phyloP scores from a whole-genome alignment of 2,113 vertebrate species.

The Sula dactylatra region DNA sequence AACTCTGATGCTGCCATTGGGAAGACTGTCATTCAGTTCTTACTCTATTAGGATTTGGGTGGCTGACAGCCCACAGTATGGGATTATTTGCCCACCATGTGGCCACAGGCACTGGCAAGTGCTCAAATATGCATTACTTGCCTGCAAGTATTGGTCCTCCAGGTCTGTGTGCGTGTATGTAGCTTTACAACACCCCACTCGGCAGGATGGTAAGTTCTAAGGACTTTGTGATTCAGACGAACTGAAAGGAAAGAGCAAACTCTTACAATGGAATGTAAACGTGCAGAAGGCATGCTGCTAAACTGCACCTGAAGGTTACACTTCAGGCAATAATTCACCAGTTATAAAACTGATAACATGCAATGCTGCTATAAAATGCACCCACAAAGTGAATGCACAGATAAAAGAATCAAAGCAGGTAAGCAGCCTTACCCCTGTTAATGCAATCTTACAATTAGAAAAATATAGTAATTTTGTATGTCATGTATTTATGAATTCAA shows the following conservation, averaged over 20 bases:
- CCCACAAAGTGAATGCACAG: background rate
- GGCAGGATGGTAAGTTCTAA: background rate
- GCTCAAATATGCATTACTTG: background rate
- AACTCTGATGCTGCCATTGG: background rate
- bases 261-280: accelerated
- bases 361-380: background rate
- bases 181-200: background rate
- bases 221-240: accelerated
- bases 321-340: background rate
- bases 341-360: background rate
- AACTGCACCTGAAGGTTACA: background rate
- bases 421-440: background rate
- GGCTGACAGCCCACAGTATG: background rate
- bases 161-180: background rate
- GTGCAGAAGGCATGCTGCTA: background rate
- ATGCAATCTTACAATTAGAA: background rate
- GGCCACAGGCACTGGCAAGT: background rate
- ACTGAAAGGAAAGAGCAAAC: background rate
- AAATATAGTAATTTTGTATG: background rate
- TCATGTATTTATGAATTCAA: background rate
- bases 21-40: background rate
- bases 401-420: background rate
- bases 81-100: background rate
- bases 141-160: background rate
- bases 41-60: background rate